Evolutionary conservation across 2,888 invertebrate species (phyloP).

Genomic region (Cataglyphis rosenhaueri): DNA sequence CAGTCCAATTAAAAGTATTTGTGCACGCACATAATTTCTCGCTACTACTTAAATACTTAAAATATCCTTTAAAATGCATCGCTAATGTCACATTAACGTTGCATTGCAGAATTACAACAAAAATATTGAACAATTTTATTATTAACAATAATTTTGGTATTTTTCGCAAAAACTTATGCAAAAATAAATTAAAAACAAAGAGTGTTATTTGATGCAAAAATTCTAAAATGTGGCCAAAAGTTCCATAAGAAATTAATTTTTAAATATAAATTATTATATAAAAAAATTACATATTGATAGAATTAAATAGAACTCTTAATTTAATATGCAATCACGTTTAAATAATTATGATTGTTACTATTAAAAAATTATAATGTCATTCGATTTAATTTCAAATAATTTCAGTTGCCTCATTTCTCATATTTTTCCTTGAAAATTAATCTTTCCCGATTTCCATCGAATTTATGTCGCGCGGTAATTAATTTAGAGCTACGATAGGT

Average conservation of each 20-base stretch:
- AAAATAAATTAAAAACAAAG: constrained; percentile 5
- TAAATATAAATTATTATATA: not conserved
- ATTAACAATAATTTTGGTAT: constrained; percentile 2
- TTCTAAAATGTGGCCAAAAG: not conserved
- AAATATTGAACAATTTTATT: constrained; percentile 9
- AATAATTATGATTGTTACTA: not conserved
- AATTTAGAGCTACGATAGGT: constrained; percentile 6
- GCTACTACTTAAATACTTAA: constrained; percentile 33
- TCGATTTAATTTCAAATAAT: not conserved
- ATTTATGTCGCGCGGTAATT: not conserved
- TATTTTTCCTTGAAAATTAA: not conserved
- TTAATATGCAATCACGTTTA: not conserved
- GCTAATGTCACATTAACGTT: constrained; percentile 35
- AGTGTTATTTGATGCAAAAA: constrained; percentile 2
- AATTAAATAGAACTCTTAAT: not conserved
- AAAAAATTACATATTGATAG: not conserved
- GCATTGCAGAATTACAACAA: not conserved
- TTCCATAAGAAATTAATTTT: not conserved
- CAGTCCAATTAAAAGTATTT: constrained; percentile 9
- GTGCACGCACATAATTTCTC: constrained; percentile 1
- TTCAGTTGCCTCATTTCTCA: not conserved
- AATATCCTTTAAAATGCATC: constrained; percentile 13
- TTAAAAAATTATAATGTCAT: not conserved
- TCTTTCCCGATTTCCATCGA: not conserved
- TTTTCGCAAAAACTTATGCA: not conserved